Conservation (phyloP, 2,888 invertebrate genomes). For the Argyra leucocephala region DNA sequence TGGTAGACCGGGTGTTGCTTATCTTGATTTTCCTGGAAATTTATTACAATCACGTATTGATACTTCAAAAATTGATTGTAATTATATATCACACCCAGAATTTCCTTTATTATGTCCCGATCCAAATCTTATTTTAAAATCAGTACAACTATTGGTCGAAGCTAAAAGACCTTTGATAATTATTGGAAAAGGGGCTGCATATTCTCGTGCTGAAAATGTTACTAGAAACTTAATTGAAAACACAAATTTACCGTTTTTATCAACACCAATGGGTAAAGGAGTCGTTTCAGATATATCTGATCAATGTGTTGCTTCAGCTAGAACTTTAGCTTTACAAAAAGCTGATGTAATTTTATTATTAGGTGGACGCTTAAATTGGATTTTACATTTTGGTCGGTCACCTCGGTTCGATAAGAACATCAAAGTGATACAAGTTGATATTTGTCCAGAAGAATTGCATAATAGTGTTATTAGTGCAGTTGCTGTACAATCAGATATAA, state of each 20-base stretch:
- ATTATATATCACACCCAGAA: slow-evolving; percentile 40
- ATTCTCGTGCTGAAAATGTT: slow-evolving; percentile 65
- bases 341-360: slow-evolving; percentile 81
- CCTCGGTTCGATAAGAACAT: slow-evolving; percentile 75
- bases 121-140: slow-evolving; percentile 55
- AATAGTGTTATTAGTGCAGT: slow-evolving; percentile 75
- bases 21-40: slow-evolving; percentile 88
- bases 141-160: slow-evolving; percentile 56
- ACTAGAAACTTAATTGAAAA: slow-evolving; percentile 59
- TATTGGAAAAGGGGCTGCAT: slow-evolving; percentile 84
- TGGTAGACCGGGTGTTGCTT: slow-evolving; percentile 83
- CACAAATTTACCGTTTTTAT: slow-evolving; percentile 76
- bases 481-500: slow-evolving; percentile 77
- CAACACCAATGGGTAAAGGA: slow-evolving; percentile 91
- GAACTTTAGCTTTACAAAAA: slow-evolving; percentile 74
- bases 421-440: slow-evolving; percentile 84
- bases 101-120: slow-evolving; percentile 65
- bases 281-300: slow-evolving; percentile 61
- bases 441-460: slow-evolving; percentile 82
- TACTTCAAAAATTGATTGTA: slow-evolving; percentile 34
- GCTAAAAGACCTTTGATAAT: slow-evolving; percentile 81
- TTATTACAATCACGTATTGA: slow-evolving; percentile 50
- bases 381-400: slow-evolving; percentile 86
- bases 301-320: slow-evolving; percentile 74
- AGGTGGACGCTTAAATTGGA: slow-evolving; percentile 94